A percentile compares a stretch with the other conserved stretches of the same genome.
Conservation (phyloP, 2,797 vertebrate species). For the Sebastes alutus region DNA sequence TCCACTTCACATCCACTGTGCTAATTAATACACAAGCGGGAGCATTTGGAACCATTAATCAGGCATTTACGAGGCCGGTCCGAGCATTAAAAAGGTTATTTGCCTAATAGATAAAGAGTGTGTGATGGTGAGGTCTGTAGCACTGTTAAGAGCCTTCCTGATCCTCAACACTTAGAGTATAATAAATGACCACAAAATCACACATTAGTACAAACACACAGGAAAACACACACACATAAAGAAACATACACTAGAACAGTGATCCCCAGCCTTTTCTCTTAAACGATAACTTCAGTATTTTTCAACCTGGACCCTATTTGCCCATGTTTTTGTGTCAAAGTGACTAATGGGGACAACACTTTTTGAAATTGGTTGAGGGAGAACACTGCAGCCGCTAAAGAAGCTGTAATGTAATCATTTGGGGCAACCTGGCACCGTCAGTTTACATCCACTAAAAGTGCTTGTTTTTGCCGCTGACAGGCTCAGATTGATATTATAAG, state of each 20-base stretch:
- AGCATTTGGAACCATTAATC: slow-evolving; percentile 81
- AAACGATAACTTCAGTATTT: too few relatives aligned
- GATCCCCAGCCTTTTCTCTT: too few relatives aligned
- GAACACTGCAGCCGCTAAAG: too few relatives aligned
- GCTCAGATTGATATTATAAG: too few relatives aligned
- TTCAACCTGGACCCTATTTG: too few relatives aligned
- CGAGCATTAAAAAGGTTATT: slow-evolving; percentile 73
- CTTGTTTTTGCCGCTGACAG: too few relatives aligned
- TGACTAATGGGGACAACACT: too few relatives aligned
- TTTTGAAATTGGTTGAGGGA: too few relatives aligned
- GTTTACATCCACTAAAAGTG: too few relatives aligned
- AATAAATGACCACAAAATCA: slow-evolving; percentile 2
- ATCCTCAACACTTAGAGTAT: background rate
- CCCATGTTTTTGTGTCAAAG: too few relatives aligned
- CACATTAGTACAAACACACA: background rate
- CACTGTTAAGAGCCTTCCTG: slow-evolving; percentile 20
- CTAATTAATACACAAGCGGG: slow-evolving; percentile 59
- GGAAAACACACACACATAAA: background rate
- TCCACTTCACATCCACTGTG: slow-evolving; percentile 25
- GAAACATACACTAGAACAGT: background rate
- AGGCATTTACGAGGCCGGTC: slow-evolving; percentile 70
- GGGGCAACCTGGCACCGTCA: too few relatives aligned
- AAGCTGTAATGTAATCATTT: too few relatives aligned
- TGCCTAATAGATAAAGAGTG: slow-evolving; percentile 76
- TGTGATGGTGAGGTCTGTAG: slow-evolving; percentile 54